A percentile compares a stretch with the other conserved stretches of the same genome.
Conservation (phyloP, 2,797 vertebrate species). For the Chrysolophus pictus region DNA sequence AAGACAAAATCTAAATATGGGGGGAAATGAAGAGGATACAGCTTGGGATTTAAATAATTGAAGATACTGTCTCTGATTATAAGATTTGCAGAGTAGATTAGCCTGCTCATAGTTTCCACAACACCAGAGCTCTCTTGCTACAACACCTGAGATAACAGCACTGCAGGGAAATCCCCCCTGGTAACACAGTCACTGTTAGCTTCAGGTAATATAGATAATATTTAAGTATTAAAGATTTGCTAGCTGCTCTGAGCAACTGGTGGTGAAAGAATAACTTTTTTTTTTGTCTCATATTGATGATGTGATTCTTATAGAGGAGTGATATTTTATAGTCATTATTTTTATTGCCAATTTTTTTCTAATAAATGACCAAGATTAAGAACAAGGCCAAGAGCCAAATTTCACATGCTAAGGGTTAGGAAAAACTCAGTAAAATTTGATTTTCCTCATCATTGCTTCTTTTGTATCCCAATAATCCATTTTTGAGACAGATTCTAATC, state of each 20-base stretch:
- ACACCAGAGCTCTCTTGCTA: not conserved
- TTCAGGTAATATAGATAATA: not conserved
- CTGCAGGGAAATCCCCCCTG: not conserved
- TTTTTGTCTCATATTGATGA: not conserved
- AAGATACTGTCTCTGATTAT: not conserved
- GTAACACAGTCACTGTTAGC: not conserved
- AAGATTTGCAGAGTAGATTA: not conserved
- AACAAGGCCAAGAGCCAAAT: not conserved
- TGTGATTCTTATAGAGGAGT: not conserved
- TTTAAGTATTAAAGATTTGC: not conserved
- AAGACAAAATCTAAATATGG: not conserved
- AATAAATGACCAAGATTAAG: constrained; percentile 11
- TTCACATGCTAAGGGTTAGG: not conserved
- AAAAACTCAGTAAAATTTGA: constrained; percentile 4
- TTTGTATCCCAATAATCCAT: constrained; percentile 27
- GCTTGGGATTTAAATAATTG: not conserved
- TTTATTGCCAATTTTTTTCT: constrained; percentile 14
- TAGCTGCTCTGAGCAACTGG: not conserved
- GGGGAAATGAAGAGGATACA: not conserved
- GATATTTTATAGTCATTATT: not conserved
- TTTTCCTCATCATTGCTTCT: constrained; percentile 52
- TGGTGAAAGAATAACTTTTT: not conserved
- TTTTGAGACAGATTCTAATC: constrained; percentile 31
- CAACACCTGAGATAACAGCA: not conserved
- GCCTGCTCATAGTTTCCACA: not conserved